Conservation (phyloP, 1,140 invertebrate species). For the Drosophila nikananu region DNA sequence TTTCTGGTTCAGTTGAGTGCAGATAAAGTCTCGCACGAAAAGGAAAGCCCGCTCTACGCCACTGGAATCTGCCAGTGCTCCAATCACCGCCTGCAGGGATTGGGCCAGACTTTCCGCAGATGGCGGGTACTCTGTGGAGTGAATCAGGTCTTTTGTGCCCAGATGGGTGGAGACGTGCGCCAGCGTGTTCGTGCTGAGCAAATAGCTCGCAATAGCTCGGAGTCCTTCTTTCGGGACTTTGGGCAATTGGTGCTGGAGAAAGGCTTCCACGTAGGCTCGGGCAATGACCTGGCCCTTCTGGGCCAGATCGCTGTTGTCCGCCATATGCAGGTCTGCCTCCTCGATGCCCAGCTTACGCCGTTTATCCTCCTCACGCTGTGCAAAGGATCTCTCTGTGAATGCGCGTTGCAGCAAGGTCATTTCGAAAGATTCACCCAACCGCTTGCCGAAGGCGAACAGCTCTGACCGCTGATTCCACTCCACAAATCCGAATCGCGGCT, state of each 20-base stretch:
- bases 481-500: conserved; percentile 88
- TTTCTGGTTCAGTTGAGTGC: conserved; percentile 92
- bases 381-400: conserved; percentile 92
- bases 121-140: conserved; percentile 92
- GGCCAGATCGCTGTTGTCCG: conserved; percentile 90
- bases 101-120: conserved; percentile 89
- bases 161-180: conserved; percentile 90
- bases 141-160: conserved; percentile 93
- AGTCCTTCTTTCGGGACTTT: conserved; percentile 90
- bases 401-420: conserved; percentile 89
- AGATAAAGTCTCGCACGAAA: conserved; percentile 95
- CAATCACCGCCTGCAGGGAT: conserved; percentile 93
- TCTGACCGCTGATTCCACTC: conserved; percentile 97
- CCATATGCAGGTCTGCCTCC: conserved; percentile 86
- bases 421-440: conserved; percentile 94
- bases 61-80: conserved; percentile 89
- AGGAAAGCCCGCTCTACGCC: conserved; percentile 88
- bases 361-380: conserved; percentile 89
- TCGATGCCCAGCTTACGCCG: conserved; percentile 90
- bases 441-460: conserved; percentile 93
- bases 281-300: conserved; percentile 88
- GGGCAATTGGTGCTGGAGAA: conserved; percentile 87
- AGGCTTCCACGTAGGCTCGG: conserved; percentile 86
- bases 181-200: conserved; percentile 89
- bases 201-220: conserved; percentile 88